Evolutionary conservation across 2,888 invertebrate genomes (phyloP).

Genomic region (Drosophila limbata): DNA sequence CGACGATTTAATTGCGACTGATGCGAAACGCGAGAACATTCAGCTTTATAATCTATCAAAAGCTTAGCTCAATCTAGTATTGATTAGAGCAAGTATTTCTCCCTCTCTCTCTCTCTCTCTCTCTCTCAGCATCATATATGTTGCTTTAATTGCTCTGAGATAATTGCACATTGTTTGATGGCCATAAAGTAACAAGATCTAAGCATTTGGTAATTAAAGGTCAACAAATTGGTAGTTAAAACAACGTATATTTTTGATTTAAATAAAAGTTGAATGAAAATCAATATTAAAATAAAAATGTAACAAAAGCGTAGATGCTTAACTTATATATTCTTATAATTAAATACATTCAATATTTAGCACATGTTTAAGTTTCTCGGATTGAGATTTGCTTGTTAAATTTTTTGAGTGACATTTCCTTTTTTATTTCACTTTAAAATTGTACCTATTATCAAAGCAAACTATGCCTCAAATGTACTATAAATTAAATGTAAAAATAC

Average conservation of each 20-base stretch:
- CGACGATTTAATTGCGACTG: constrained; percentile 27
- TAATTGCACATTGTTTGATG: constrained; percentile 4
- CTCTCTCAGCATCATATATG: background rate
- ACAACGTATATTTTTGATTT: background rate
- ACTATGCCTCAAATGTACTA: background rate
- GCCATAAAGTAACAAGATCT: background rate
- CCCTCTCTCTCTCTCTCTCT: background rate
- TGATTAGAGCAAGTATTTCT: background rate
- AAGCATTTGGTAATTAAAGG: background rate
- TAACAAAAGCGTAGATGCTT: background rate
- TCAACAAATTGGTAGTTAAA: background rate
- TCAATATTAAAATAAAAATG: background rate
- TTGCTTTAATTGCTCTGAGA: background rate
- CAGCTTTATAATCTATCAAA: constrained; percentile 22
- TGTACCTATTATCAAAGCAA: background rate
- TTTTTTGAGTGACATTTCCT: background rate
- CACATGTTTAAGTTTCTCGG: background rate
- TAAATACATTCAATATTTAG: background rate
- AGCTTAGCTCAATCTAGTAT: background rate
- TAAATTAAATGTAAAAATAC: background rate
- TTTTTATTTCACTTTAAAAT: no score
- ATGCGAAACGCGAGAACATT: background rate
- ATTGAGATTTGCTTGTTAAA: background rate
- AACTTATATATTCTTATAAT: background rate
- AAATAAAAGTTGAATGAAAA: background rate